Percentiles rank a stretch among this genome's conserved stretches.
These are phyloP conservation scores for Zeugodacus cucurbitae DNA, from an alignment of 1,140 invertebrate species.

Conservation along the genomic window DNA sequence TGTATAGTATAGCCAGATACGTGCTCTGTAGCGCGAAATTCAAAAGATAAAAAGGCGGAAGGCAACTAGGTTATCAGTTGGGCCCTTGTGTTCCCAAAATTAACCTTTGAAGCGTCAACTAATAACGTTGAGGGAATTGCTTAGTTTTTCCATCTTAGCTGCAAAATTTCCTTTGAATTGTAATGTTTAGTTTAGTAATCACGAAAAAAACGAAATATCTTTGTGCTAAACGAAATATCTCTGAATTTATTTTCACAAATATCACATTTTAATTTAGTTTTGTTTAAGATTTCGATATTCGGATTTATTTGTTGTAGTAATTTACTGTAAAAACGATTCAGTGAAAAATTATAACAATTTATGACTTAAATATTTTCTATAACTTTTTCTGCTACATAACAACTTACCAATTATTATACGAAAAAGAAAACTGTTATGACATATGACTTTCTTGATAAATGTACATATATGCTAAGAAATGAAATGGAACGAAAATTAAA, in stretches of 20 bases:
- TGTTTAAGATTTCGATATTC: neutral
- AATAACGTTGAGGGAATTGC: no score
- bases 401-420: neutral
- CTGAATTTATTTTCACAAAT: neutral
- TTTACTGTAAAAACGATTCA: conserved; percentile 25
- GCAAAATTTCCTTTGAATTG: no score
- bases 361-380: neutral
- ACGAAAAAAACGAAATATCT: no score
- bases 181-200: neutral
- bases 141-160: no score
- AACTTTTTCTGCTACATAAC: conserved; percentile 14
- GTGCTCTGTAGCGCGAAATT: no score
- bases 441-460: neutral
- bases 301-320: neutral
- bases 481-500: conserved; percentile 43
- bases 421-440: neutral
- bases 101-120: no score
- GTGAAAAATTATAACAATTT: neutral
- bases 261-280: neutral
- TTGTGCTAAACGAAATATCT: neutral
- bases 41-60: no score
- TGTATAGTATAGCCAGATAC: no score
- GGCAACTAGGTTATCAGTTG: no score
- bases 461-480: neutral
- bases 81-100: no score